Evolutionary conservation across 2,888 invertebrate genomes (phyloP), one percentile per base, ranked within the genome.

Genomic region (Podabrus alpinus): DNA sequence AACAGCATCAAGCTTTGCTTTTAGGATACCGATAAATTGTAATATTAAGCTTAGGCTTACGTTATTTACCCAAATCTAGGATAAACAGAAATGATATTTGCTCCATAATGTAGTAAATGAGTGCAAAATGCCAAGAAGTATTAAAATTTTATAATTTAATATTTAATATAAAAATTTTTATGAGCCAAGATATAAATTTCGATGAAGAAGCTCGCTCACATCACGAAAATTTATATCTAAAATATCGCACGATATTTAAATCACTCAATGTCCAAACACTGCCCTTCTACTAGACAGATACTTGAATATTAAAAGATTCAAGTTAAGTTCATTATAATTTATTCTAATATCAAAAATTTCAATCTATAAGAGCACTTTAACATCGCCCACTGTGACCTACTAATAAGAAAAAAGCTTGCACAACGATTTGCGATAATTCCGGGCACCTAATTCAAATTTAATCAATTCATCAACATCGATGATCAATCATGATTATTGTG

Each of bases 1-100:
- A 64, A 64, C 21, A 15, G 17, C 62, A n/a, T 21, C 62, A 64
- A 17, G 21, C 17, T n/a, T 19, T 64, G 17, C 62, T 21, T 64
- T 64, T 64, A 64, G 17, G 62, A 45, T 64, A 61, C 61, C 21
- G 62, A 64, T 64, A 64, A 64, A 64, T 64, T 19, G n/a, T 64
- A 17, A 64, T 64, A 19, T 64, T 64, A 64, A 64, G 62, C 62
- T 64, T 64, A 45, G 45, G 45, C 45, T 45, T 45, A 45, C n/a
- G 45, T 45, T 45, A 45, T 45, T 45, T 45, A 45, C 45, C 45
- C n/a, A 45, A 45, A 45, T 45, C 45, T 45, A 45, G 45, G 45
- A 45, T 45, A 45, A 45, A 45, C 45, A 45, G n/a, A 45, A 45
- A 45, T 45, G 45, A 45, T 45, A 45, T 45, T 45, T 45, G 45